phyloP scores from a whole-genome alignment of 2,113 vertebrate species.

The Ailurus styani region DNA sequence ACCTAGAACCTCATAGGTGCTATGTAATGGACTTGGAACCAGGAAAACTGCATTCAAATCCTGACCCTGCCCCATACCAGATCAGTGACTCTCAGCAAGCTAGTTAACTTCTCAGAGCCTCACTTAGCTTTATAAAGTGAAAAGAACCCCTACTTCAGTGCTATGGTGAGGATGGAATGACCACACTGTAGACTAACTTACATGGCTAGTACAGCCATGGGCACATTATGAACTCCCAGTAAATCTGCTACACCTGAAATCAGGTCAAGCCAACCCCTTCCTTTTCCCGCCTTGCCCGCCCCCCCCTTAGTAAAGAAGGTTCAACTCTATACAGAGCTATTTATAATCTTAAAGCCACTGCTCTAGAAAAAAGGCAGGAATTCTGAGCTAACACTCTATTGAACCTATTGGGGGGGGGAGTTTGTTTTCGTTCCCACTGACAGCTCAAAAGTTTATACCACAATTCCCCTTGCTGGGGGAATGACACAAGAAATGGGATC shows the following conservation, averaged over 20 bases:
- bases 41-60: conserved; percentile 5
- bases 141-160: background rate
- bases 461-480: background rate
- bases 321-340: background rate
- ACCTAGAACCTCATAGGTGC: background rate
- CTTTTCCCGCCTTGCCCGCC: background rate
- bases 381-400: background rate
- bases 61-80: background rate
- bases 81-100: background rate
- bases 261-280: background rate
- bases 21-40: background rate
- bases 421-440: background rate
- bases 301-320: background rate
- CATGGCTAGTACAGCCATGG: background rate
- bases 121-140: background rate
- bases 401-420: background rate
- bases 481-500: background rate
- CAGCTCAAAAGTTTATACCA: background rate
- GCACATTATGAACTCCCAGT: background rate
- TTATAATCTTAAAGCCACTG: background rate
- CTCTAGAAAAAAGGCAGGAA: background rate
- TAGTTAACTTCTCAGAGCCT: background rate
- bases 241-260: background rate
- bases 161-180: no score
- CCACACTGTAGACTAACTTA: no score